Percentiles rank a stretch among this genome's conserved stretches.
Conservation (phyloP, 2,113 vertebrate species). For the Protobothrops mucrosquamatus region DNA sequence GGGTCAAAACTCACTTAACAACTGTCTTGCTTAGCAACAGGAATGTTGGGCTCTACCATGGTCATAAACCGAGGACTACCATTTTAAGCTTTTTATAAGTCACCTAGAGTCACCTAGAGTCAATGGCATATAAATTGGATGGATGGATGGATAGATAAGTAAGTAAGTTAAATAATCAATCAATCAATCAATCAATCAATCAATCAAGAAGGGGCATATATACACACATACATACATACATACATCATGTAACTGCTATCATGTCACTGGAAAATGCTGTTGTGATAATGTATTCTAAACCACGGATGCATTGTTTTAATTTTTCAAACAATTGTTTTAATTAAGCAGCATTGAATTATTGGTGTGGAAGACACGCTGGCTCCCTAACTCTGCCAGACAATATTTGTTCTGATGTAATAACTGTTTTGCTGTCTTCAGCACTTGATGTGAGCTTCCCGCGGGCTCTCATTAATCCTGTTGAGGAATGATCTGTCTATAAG, state of each 20-base stretch:
- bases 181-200: too few relatives aligned
- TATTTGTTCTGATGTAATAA: neutral
- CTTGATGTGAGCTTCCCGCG: neutral
- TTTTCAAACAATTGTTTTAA: neutral
- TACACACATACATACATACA: too few relatives aligned
- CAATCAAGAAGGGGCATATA: neutral
- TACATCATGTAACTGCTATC: too few relatives aligned
- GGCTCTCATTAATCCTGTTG: neutral
- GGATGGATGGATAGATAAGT: neutral
- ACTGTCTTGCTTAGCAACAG: too few relatives aligned
- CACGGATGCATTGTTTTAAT: neutral
- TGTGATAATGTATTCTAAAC: neutral
- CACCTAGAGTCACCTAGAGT: too few relatives aligned
- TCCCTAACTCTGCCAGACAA: neutral
- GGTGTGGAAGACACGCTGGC: neutral
- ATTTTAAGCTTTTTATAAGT: too few relatives aligned
- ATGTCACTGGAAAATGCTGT: neutral
- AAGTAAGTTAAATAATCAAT: too few relatives aligned
- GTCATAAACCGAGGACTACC: too few relatives aligned
- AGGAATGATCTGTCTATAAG: neutral
- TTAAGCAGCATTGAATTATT: neutral
- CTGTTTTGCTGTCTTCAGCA: neutral
- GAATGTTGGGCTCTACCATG: too few relatives aligned
- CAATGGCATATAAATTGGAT: neutral
- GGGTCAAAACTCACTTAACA: too few relatives aligned